Conservation (phyloP, 35 echinoderm and acorn worm genomes). For the Diadema setosum region DNA sequence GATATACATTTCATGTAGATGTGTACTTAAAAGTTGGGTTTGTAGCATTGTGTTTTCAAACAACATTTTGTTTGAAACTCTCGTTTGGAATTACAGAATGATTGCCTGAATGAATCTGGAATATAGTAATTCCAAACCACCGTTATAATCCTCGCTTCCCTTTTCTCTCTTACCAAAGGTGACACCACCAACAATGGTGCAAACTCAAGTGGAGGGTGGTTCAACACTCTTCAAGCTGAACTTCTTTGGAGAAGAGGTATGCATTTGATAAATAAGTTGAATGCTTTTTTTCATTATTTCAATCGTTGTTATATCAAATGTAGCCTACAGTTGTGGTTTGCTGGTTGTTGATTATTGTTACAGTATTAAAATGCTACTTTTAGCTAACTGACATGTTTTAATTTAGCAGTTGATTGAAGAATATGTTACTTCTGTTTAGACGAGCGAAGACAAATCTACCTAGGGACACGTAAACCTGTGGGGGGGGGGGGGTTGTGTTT, state of each 20-base stretch:
- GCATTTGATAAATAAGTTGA: neutral
- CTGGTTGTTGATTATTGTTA: neutral
- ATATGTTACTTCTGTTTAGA: neutral
- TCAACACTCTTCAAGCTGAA: conserved; percentile 90
- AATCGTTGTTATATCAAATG: neutral
- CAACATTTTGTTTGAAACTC: neutral
- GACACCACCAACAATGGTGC: conserved; percentile 83
- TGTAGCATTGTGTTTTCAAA: neutral
- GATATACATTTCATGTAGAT: neutral
- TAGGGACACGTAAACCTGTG: neutral
- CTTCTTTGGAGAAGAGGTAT: conserved; percentile 95
- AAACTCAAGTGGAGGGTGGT: conserved; percentile 89
- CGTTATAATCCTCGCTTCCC: neutral
- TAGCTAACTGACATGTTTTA: neutral
- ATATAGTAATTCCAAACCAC: neutral
- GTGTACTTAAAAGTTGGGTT: neutral
- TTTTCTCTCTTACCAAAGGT: conserved; percentile 23
- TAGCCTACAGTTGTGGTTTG: neutral
- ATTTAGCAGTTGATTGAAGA: neutral
- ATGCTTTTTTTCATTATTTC: neutral
- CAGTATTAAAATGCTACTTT: neutral
- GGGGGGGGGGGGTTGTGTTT: neutral
- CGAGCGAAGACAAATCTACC: neutral
- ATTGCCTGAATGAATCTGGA: neutral
- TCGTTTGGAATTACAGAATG: neutral